Evolutionary conservation across 2,797 vertebrate genomes (phyloP).

Genomic region (Enteromius anoplus): DNA sequence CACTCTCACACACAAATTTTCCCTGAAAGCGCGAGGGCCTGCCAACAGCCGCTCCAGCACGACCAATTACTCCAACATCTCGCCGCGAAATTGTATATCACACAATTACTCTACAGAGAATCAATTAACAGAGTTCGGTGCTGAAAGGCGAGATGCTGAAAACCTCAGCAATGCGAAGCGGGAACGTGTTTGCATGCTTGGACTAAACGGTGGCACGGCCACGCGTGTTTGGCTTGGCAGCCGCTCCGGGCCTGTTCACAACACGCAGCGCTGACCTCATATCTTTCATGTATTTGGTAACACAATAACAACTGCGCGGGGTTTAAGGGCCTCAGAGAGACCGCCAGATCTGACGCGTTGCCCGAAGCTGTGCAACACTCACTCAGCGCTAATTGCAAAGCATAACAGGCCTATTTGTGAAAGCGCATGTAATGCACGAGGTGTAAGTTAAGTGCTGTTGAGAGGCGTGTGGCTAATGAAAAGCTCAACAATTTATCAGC

Average conservation of each 20-base stretch:
- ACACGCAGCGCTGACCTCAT: slow-evolving; percentile 73
- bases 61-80: slow-evolving; percentile 48
- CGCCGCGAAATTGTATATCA: slow-evolving; percentile 49
- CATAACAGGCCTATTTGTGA: slow-evolving; percentile 60
- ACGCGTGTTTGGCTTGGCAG: slow-evolving; percentile 59
- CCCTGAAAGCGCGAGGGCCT: background rate
- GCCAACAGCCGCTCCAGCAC: slow-evolving; percentile 48
- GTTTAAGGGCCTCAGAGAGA: slow-evolving; percentile 70
- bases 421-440: slow-evolving; percentile 37
- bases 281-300: slow-evolving; percentile 76
- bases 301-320: slow-evolving; percentile 71
- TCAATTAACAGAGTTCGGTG: slow-evolving; percentile 49
- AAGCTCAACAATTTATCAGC: slow-evolving; percentile 43
- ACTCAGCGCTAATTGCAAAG: slow-evolving; percentile 55
- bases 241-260: slow-evolving; percentile 46
- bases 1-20: slow-evolving; percentile 31
- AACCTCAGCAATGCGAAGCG: slow-evolving; percentile 16
- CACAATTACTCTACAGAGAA: slow-evolving; percentile 59
- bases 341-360: slow-evolving; percentile 47
- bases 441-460: slow-evolving; percentile 45
- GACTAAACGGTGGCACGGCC: slow-evolving; percentile 45
- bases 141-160: slow-evolving; percentile 51
- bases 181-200: slow-evolving; percentile 37
- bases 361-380: slow-evolving; percentile 53
- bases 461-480: slow-evolving; percentile 45